A percentile compares a stretch with the other conserved stretches of the same genome.
These are phyloP conservation scores for Gallinago media DNA, from an alignment of 2,113 vertebrate species.

Conservation along the genomic window DNA sequence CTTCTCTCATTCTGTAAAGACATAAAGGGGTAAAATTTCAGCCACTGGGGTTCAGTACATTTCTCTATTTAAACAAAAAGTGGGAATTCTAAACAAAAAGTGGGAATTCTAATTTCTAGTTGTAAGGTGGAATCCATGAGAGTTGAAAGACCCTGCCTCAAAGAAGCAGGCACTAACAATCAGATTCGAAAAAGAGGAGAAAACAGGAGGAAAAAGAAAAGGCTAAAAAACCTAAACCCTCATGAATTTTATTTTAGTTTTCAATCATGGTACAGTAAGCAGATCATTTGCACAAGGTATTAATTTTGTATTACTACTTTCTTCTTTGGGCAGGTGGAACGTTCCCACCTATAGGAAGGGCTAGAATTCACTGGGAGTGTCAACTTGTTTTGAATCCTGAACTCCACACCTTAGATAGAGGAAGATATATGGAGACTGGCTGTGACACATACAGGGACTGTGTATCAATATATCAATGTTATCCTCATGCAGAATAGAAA, in stretches of 20 bases:
- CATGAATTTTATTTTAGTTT: background rate
- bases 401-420: background rate
- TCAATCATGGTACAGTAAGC: background rate
- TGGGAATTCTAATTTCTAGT: background rate
- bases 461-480: background rate
- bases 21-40: background rate
- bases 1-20: background rate
- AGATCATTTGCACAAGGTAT: background rate
- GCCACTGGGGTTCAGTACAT: background rate
- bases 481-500: background rate
- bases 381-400: background rate
- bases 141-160: background rate
- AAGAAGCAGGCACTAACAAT: background rate
- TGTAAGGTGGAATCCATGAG: background rate
- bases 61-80: background rate
- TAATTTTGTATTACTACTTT: background rate
- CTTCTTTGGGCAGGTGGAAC: background rate
- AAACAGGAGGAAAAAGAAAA: rapidly evolving
- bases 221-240: rapidly evolving
- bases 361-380: background rate
- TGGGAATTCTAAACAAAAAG: background rate
- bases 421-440: rapidly evolving
- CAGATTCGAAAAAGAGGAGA: rapidly evolving
- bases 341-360: rapidly evolving
- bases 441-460: background rate